These are phyloP conservation scores for Oplegnathus fasciatus DNA, from an alignment of 2,113 vertebrate species.

Conservation along the genomic window DNA sequence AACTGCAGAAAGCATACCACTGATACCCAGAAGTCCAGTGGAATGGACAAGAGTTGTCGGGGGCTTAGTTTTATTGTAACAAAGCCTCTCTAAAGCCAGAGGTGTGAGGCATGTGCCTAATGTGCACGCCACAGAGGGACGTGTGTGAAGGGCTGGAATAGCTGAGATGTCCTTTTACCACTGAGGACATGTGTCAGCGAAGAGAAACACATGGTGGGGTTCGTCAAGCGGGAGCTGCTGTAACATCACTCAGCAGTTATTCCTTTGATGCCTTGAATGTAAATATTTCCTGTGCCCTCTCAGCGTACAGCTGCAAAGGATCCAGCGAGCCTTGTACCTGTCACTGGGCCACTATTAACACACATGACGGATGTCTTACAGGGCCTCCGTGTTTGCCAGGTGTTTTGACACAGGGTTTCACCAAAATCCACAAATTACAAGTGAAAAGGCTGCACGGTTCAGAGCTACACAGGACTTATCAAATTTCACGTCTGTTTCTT, in stretches of 20 bases:
- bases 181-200: slow-evolving; percentile 35
- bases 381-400: background rate
- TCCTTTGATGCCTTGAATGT: slow-evolving; percentile 60
- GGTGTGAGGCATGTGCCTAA: slow-evolving; percentile 60
- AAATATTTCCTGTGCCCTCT: slow-evolving; percentile 58
- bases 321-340: slow-evolving; percentile 22
- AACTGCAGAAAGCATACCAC: slow-evolving; percentile 32
- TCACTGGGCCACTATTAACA: slow-evolving; percentile 17
- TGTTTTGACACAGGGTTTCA: slow-evolving; percentile 49
- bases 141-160: slow-evolving; percentile 50
- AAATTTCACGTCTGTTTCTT: slow-evolving; percentile 16
- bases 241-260: slow-evolving; percentile 36
- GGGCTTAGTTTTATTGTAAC: slow-evolving; percentile 64
- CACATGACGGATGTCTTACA: background rate
- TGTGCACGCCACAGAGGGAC: slow-evolving; percentile 33
- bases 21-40: slow-evolving; percentile 14
- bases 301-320: slow-evolving; percentile 45
- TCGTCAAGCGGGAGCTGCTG: background rate
- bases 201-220: slow-evolving; percentile 49
- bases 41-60: slow-evolving; percentile 32
- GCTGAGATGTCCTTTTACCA: slow-evolving; percentile 44
- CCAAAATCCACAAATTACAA: slow-evolving; percentile 37
- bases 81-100: slow-evolving; percentile 65
- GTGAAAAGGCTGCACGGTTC: background rate
- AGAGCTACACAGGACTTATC: slow-evolving; percentile 2